Evolutionary conservation across 2,888 invertebrate species (phyloP), one percentile per base, ranked within the genome.

Genomic region (Galerucella nymphaeae): DNA sequence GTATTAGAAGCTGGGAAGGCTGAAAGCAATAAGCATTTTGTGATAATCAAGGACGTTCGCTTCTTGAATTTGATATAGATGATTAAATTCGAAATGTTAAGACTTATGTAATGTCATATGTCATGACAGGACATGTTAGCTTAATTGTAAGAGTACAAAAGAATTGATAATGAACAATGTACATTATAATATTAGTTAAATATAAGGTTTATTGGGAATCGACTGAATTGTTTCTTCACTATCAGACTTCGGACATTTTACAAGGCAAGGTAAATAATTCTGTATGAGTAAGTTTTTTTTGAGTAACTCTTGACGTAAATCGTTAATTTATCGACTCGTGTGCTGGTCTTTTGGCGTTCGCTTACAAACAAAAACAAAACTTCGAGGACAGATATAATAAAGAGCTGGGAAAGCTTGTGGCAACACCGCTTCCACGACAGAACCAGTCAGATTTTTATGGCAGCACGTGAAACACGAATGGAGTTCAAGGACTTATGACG

Each of bases 401-500:
- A 53, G 10, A 53, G 9, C 3, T 59, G 38, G 30, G 14, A n/a
- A 59, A 59, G 13, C n/a, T 38, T 14, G 30, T 41, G 61, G 61
- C 61, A 62, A 62, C 61, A 42, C 11, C 16, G 61, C 61, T 13
- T 62, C 61, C 18, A 18, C 61, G 38, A 61, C 50, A 64, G 67
- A 72, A 74, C 76, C 74, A 66, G 74, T 74, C 66, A 57, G 48
- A 76, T 73, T 76, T 76, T 76, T 76, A 70, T 75, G 71, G 66
- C 73, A 71, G 72, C 74, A 55, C 67, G 72, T 62, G 72, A 73
- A 75, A 71, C 75, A 71, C 75, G 78, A 81, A 81, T 83, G 81
- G 83, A 82, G 84, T 84, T 84, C 84, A 84, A 84, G 84, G 83
- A 80, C 83, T 83, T 76, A 78, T 84, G 84, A 83, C 83, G 84